Evolutionary conservation across 2,797 vertebrate genomes (phyloP), one percentile per base, ranked within the genome.

Genomic region (Pseudochaenichthys georgianus): DNA sequence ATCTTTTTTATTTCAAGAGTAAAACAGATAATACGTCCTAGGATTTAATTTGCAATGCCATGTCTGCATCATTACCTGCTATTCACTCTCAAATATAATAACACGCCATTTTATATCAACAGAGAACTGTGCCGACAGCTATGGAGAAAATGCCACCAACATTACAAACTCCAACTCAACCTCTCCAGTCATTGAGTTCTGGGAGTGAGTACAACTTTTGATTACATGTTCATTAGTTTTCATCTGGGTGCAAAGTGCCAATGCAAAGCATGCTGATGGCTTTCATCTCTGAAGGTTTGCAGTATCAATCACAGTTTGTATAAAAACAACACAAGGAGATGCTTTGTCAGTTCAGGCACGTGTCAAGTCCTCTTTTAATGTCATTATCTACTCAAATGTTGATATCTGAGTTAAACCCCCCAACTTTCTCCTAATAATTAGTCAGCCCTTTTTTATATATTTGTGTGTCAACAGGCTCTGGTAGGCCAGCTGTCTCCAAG

Each of bases 141-240:
- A 97, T 82, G 98, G 97, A 88, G 94, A 97, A 86, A 99, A 99
- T 28, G 82, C 95, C 84, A 98, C 95, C 92, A 99, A 99, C 94
- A 95, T 96, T 90, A 99, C 94, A 78, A 95, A 96, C 83, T 94
- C 95, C 78, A 99, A 98, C 10, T 95, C 96, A 68, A 98, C 97
- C 46, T 99, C 98, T 82, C 98, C 98, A 3, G 98, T 99, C 87
- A 99, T 99, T 84, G 98, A 99, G 89, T 99, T 99, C 88, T 99
- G 98, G 98, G 98, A 99, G 98, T 99, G 94, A 99, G 98, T 99
- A 94, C 63, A 64, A 38, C 57, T 58, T 64, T 64, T 61, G 19
- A 52, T 64, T 42, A 3, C 13, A 41, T 23, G 15, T 64, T 70
- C 13, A 47, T 15, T 16, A 3, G 19, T 45, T 38, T 47, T 54